Evolutionary conservation across 2,113 vertebrate genomes (phyloP).

Genomic region (Speoplatyrhinus poulsoni): DNA sequence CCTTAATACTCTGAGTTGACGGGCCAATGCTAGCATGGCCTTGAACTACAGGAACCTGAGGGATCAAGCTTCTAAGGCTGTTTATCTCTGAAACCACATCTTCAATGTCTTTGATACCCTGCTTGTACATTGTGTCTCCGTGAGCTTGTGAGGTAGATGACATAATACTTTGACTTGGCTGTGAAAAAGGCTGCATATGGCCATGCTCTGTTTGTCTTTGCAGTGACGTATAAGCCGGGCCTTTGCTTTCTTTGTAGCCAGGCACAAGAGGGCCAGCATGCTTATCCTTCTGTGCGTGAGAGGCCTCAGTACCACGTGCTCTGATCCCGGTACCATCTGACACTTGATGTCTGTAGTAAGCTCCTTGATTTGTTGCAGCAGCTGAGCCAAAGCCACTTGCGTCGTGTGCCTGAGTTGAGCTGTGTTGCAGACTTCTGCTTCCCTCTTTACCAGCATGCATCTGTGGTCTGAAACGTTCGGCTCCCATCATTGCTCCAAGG

Average conservation of each 20-base stretch:
- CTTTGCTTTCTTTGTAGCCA: neutral
- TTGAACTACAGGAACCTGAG: slow-evolving; percentile 7
- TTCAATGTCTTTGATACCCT: slow-evolving; percentile 4
- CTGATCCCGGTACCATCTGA: slow-evolving; percentile 3
- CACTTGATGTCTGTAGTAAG: slow-evolving; percentile 20
- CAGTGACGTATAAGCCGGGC: too few relatives aligned
- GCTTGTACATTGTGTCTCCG: neutral
- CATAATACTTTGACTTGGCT: slow-evolving; percentile 4
- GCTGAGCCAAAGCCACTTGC: slow-evolving; percentile 3
- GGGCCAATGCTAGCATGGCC: neutral
- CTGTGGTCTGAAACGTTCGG: neutral
- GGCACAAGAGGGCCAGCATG: slow-evolving; percentile 1
- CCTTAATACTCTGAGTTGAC: slow-evolving; percentile 7
- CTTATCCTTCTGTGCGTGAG: slow-evolving; percentile 19
- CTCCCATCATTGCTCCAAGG: slow-evolving; percentile 6
- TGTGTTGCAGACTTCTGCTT: slow-evolving; percentile 6
- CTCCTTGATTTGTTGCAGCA: slow-evolving; percentile 6
- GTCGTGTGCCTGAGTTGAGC: slow-evolving; percentile 11
- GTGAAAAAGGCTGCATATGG: neutral
- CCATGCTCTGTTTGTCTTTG: too few relatives aligned
- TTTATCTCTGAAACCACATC: slow-evolving; percentile 11
- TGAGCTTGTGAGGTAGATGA: neutral
- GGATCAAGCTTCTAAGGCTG: slow-evolving; percentile 15
- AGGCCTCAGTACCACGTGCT: slow-evolving; percentile 17
- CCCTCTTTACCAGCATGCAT: slow-evolving; percentile 24